Conservation (phyloP, 1,140 invertebrate species). For the Nephila pilipes region DNA sequence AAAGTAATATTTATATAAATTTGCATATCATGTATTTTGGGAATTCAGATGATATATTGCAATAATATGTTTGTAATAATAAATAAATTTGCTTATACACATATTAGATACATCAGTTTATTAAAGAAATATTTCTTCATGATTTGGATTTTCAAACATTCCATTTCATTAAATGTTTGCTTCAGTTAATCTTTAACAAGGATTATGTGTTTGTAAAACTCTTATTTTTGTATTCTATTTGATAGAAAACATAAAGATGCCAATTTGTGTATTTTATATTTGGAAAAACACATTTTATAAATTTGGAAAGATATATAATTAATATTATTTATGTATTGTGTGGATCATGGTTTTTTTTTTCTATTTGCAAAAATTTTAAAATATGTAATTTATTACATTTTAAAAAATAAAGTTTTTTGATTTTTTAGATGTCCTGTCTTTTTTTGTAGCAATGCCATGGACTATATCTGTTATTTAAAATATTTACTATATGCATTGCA, state of each 20-base stretch:
- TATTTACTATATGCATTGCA: no score
- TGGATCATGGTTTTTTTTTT: neutral
- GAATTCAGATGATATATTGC: neutral
- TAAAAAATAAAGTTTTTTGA: neutral
- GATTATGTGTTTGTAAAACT: neutral
- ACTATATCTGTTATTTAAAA: no score
- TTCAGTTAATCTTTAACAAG: neutral
- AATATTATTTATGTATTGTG: neutral
- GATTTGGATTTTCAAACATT: neutral
- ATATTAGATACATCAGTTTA: no score
- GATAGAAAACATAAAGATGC: neutral
- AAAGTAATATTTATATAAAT: slow-evolving; percentile 24
- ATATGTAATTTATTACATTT: neutral
- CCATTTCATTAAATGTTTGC: neutral
- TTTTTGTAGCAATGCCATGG: no score
- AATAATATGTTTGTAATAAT: neutral
- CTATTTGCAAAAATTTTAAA: neutral
- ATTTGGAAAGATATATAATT: neutral
- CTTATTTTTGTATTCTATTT: neutral
- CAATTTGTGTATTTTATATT: neutral
- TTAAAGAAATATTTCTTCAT: no score
- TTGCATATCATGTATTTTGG: slow-evolving; percentile 4
- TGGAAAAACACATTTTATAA: neutral
- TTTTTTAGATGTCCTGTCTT: no score
- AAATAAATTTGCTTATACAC: no score